These are phyloP conservation scores for Tipula vernalis DNA, from an alignment of 2,888 invertebrate species.

Conservation along the genomic window DNA sequence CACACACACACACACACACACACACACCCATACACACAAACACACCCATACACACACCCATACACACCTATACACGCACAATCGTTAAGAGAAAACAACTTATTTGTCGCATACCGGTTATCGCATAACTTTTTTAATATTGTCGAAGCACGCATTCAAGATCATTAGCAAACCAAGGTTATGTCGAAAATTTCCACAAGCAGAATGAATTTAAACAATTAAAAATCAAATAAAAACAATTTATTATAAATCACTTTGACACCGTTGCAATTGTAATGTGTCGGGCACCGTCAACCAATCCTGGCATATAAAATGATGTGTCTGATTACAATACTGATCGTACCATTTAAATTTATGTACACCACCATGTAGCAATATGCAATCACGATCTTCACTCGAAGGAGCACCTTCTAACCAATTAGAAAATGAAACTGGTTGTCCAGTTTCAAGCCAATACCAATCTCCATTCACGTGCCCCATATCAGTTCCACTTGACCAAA, in stretches of 20 bases:
- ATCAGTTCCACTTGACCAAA: neutral
- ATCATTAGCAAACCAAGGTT: no score
- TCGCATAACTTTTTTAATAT: no score
- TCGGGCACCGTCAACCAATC: neutral
- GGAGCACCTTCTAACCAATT: neutral
- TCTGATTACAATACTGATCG: neutral
- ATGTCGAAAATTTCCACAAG: no score
- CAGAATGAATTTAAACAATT: neutral
- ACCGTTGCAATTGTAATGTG: neutral
- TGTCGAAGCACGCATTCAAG: no score
- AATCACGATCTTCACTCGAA: neutral
- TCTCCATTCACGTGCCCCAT: neutral
- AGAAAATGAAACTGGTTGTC: neutral
- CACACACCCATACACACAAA: no score
- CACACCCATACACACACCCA: no score
- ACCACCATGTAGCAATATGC: neutral
- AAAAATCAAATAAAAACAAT: neutral
- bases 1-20: no score
- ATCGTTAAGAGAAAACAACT: no score
- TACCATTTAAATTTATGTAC: neutral
- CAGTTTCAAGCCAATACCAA: neutral
- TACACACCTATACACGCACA: no score
- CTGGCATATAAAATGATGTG: neutral
- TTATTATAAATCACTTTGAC: neutral
- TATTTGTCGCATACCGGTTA: no score